Evolutionary conservation across 2,113 vertebrate genomes (phyloP), one percentile per base, ranked within the genome.

Genomic region (Epinephelus lanceolatus): DNA sequence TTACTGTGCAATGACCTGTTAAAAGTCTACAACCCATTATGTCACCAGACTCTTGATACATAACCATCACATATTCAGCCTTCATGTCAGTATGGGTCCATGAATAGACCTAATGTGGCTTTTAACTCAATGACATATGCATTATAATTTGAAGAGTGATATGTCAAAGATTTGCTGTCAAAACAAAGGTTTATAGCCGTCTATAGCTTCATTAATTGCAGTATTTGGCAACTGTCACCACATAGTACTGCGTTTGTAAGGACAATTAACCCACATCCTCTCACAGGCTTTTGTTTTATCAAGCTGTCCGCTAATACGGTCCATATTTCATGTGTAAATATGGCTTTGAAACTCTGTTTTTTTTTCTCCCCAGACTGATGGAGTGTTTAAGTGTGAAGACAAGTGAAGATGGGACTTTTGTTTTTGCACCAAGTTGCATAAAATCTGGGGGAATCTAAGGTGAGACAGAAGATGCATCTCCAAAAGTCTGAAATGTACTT

Each of bases 361-460:
- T 63, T 52, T 45, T 71, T 25, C 40, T 33, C 55, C 67, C 21
- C 49, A 92, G 86, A 75, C 25, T 60, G 67, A 10, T 47, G 45
- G 15, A 23, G 47, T 60, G 9, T 71, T 47, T 13, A 40, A 60
- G 19, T 47, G 23, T 51, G 27, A 78, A 78, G 66, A 65, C 40
- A 59, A 77, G 59, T 3, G 4, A 79, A 79, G 65, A 75, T 23
- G n/a, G 56, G 87, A 84, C 60, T 87, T 80, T 81, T 62, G 37
- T 88, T 89, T 92, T 83, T 66, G 70, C 84, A 80, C 59, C 47
- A 65, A 0, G 72, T 83, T 91, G 84, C 77, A 75, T 80, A 67
- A 71, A 80, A 82, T 47, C 71, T 91, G 37, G 56, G 62, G n/a
- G 25, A 86, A 56, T 47, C 27, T 69, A 86, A 78, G 84, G 66